phyloP scores from a whole-genome alignment of 2,888 invertebrate species.

The Fabriciana adippe region DNA sequence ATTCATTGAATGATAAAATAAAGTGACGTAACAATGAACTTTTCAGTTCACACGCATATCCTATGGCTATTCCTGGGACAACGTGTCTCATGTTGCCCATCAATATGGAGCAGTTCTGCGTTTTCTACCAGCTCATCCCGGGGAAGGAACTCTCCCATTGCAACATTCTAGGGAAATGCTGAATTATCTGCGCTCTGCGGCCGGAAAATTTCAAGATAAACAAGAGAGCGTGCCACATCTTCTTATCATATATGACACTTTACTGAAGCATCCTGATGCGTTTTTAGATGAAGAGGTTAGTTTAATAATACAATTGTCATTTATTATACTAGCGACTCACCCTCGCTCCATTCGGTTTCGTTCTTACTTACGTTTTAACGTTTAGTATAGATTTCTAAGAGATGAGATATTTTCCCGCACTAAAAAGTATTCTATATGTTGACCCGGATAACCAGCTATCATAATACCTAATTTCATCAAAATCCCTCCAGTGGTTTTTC shows the following conservation, averaged over 20 bases:
- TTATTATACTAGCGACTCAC: too few relatives aligned
- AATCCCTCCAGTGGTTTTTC: too few relatives aligned
- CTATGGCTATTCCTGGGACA: conserved; percentile 85
- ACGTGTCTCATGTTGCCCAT: conserved; percentile 79
- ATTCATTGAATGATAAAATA: background rate
- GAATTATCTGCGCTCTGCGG: conserved; percentile 72
- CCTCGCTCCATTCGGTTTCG: too few relatives aligned
- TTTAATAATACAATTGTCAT: conserved; percentile 16
- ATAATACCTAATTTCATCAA: too few relatives aligned
- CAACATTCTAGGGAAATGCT: conserved; percentile 82
- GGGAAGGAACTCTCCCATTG: conserved; percentile 85
- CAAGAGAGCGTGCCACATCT: conserved; percentile 85
- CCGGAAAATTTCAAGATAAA: conserved; percentile 59
- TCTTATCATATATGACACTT: conserved; percentile 77
- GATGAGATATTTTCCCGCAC: too few relatives aligned
- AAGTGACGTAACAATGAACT: background rate
- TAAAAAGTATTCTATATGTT: too few relatives aligned
- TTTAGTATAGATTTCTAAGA: too few relatives aligned
- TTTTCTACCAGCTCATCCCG: conserved; percentile 80
- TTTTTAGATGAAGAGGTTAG: conserved; percentile 88
- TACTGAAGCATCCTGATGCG: conserved; percentile 80
- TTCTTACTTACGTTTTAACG: too few relatives aligned
- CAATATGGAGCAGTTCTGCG: conserved; percentile 81
- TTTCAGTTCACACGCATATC: conserved; percentile 68
- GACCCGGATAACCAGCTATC: too few relatives aligned